Percentiles rank a stretch among this genome's conserved stretches.
Conservation (phyloP, 1,140 invertebrate species). For the Leptinotarsa lineolata region DNA sequence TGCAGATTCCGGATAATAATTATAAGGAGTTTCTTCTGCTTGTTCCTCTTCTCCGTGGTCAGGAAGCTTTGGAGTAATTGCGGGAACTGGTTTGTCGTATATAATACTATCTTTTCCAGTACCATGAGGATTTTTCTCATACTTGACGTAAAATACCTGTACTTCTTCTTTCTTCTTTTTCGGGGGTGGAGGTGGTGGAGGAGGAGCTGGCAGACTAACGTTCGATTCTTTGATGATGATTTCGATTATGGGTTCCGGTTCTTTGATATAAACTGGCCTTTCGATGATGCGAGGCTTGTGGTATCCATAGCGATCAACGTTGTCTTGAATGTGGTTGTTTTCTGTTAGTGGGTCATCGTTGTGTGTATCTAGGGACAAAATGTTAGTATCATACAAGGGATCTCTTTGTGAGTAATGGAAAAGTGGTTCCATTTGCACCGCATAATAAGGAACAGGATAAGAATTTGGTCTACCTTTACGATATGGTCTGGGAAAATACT, state of each 20-base stretch:
- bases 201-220: constrained; percentile 72
- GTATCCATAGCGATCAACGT: constrained; percentile 39
- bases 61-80: constrained; percentile 68
- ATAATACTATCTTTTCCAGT: constrained; percentile 70
- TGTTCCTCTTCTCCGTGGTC: constrained; percentile 64
- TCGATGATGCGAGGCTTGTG: constrained; percentile 58
- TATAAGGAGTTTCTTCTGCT: constrained; percentile 55
- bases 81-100: constrained; percentile 76
- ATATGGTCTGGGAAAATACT: constrained; percentile 52
- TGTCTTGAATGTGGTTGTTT: constrained; percentile 57
- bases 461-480: constrained; percentile 59
- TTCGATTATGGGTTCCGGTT: constrained; percentile 87
- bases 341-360: constrained; percentile 59
- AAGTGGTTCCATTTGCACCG: constrained; percentile 78
- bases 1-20: constrained; percentile 54
- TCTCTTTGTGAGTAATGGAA: constrained; percentile 78
- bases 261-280: constrained; percentile 67
- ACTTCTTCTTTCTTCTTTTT: constrained; percentile 78
- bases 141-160: constrained; percentile 88
- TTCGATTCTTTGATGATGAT: constrained; percentile 90
- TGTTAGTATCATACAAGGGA: constrained; percentile 70
- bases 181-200: constrained; percentile 58
- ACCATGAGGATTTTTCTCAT: constrained; percentile 77
- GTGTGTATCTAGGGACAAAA: constrained; percentile 58
- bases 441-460: constrained; percentile 67